Base-by-base conservation (phyloP, 2,113 vertebrate genomes). In the Forbesichthys agassizii region DNA sequence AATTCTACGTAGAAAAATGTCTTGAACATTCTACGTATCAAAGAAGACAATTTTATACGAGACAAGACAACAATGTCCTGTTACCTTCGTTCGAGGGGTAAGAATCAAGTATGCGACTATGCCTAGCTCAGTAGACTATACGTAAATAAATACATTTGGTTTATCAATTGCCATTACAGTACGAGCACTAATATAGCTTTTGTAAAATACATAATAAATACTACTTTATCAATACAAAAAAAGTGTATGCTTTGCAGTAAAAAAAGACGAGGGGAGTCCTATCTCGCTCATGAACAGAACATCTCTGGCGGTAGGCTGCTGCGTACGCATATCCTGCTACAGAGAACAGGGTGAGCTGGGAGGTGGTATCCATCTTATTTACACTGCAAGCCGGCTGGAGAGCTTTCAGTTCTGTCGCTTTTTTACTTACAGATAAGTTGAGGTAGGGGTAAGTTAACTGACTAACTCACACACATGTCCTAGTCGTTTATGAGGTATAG, bases 311-410 rank as follows among this genome's bases (percentile, higher is more conserved):
- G 63, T 65, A 61, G 27, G 27, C 1, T 27, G 27, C 27, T 27
- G 27, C 27, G 58, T 42, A 42, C 36, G 36, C 1, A 74, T 73
- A 65, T 71, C 18, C 12, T 76, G 27, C 27, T 27, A 27, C 27
- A 27, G 27, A 27, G 27, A 27, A 60, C 55, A 67, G 80, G 77
- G 87, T 83, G 73, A 85, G 76, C 66, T 53, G 68, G 83, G 82
- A 85, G 86, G 78, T 84, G 87, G 87, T 88, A 82, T 88, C 89
- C 87, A 89, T 91, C 73, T 91, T 89, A 89, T 89, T 88, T 88
- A 88, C 77, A 81, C 74, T 55, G 72, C 64, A 66, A 80, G 56
- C 59, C 16, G 33, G 61, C 66, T 80, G 49, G 16, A 63, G 7
- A 8, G 36, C 36, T 66, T 64, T 46, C 59, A 51, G 20, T 42